phyloP scores from a whole-genome alignment of 35 echinoderm and acorn worm species.

The Lytechinus pictus region DNA sequence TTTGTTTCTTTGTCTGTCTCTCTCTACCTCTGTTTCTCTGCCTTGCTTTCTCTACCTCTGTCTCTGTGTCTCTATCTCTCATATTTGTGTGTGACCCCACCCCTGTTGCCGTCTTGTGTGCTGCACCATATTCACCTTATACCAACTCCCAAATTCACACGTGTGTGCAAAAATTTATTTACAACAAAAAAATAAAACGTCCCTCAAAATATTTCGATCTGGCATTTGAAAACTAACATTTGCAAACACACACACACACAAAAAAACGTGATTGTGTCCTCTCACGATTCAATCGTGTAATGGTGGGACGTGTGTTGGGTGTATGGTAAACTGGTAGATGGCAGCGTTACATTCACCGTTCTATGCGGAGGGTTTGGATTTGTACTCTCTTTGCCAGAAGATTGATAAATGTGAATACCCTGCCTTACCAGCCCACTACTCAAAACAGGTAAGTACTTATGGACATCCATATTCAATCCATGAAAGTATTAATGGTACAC shows the following conservation, averaged over 20 bases:
- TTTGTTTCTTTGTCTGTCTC: not conserved
- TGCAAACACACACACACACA: not conserved
- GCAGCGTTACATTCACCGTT: constrained; percentile 95
- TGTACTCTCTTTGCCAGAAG: constrained; percentile 86
- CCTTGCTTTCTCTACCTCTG: not conserved
- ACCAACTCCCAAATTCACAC: not conserved
- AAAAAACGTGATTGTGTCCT: not conserved
- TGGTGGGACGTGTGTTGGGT: not conserved
- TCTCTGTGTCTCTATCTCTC: not conserved
- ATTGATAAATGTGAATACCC: constrained; percentile 96
- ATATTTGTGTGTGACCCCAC: not conserved
- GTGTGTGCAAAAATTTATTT: constrained; percentile 20
- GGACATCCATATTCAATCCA: too few relatives aligned
- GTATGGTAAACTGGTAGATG: constrained; percentile 62
- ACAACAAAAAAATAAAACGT: not conserved
- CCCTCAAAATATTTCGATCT: not conserved
- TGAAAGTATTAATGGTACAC: too few relatives aligned
- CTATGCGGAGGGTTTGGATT: constrained; percentile 87
- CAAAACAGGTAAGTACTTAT: constrained; percentile 65
- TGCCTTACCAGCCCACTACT: constrained; percentile 77
- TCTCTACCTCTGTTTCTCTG: not conserved
- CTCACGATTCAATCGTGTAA: not conserved
- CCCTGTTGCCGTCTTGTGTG: not conserved
- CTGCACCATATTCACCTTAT: constrained; percentile 48
- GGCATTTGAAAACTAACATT: not conserved